phyloP scores from a whole-genome alignment of 2,797 vertebrate genomes.

The Peromyscus attwateri region DNA sequence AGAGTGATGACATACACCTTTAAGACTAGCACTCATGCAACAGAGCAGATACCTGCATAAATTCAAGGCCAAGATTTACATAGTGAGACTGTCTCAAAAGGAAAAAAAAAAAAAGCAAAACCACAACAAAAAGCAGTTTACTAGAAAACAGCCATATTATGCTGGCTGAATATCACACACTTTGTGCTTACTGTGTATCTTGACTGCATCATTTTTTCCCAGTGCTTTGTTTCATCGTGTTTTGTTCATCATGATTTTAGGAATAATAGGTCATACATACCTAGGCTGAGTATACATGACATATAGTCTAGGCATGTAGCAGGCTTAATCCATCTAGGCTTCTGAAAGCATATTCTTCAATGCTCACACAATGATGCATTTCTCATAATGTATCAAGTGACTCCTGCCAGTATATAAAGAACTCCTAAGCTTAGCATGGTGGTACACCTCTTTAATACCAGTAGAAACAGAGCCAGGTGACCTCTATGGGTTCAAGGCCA shows the following conservation, averaged over 20 bases:
- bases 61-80: neutral
- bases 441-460: neutral
- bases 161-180: neutral
- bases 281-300: neutral
- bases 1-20: neutral
- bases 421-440: neutral
- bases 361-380: neutral
- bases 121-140: neutral
- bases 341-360: neutral
- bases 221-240: neutral
- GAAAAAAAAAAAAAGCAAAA: neutral
- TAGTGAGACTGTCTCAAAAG: neutral
- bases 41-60: neutral
- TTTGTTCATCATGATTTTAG: neutral
- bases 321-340: neutral
- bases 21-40: neutral
- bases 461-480: neutral
- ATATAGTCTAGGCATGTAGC: neutral
- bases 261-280: neutral
- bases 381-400: neutral
- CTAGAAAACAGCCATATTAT: neutral
- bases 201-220: neutral
- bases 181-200: neutral
- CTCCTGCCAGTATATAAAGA: neutral
- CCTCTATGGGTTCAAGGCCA: neutral